Evolutionary conservation across 1,140 invertebrate species (phyloP), one percentile per base, ranked within the genome.

Genomic region (Drosophila saltans): DNA sequence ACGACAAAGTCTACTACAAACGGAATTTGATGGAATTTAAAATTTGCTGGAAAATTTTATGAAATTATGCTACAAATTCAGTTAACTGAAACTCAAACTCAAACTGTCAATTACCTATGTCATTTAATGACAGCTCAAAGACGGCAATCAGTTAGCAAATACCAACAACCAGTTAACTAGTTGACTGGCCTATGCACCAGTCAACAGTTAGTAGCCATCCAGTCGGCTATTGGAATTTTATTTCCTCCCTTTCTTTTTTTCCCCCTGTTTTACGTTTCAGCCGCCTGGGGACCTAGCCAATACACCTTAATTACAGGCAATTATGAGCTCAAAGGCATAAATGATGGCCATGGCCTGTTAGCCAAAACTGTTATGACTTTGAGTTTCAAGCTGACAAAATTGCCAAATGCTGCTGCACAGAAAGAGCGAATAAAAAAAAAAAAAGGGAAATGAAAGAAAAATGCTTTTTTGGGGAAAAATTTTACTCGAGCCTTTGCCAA

Each of bases 281-380:
- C 41, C 65, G 61, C 65, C 21, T 30, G 28, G 48, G 75, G 63
- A 28, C 59, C 66, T 41, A 45, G 61, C 61, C 78, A 81, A 86
- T 81, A 86, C 77, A 83, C 83, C 83, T 88, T 88, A 89, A 88
- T 88, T 89, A 88, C 81, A 89, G 77, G 84, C 84, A 89, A 83
- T 88, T 88, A 88, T 88, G 84, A 63, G 84, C 77, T 89, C 84
- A 88, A 88, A 88, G 85, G 83, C 83, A 88, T 88, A 88, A 89
- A 83, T 88, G 84, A 88, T 88, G 84, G 76, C 9, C 45, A 52
- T 52, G 45, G 41, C 56, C 28, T 41, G 60, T 69, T 64, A 73
- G 66, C 75, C 78, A 69, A 81, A 83, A 83, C 84, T 80, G 77
- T 88, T 88, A 89, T 88, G 84, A 88, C 84, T 81, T 80, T 82